A percentile compares a stretch with the other conserved stretches of the same genome.
These are phyloP conservation scores for Tortrix viridana DNA, from an alignment of 2,888 invertebrate species.

Conservation along the genomic window DNA sequence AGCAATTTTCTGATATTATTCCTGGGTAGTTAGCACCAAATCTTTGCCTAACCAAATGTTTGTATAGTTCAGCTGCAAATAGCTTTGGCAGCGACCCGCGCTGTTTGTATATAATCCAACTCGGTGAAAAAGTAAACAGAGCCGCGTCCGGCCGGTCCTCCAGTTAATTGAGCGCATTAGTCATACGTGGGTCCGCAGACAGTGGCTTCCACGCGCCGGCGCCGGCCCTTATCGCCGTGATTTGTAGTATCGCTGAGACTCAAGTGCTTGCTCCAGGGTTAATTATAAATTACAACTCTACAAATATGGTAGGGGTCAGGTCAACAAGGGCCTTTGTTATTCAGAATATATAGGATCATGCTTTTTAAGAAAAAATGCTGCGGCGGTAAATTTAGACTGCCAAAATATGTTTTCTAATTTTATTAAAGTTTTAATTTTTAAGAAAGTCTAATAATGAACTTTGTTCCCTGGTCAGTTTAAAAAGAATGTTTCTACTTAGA, in stretches of 20 bases:
- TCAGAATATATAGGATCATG: neutral
- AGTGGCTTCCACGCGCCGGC: conserved; percentile 56
- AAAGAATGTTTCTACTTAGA: too few relatives aligned
- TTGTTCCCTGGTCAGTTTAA: too few relatives aligned
- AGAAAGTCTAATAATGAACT: too few relatives aligned
- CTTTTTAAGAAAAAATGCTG: too few relatives aligned
- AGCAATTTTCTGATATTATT: neutral
- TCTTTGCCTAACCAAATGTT: conserved; percentile 23
- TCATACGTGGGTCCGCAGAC: conserved; percentile 52
- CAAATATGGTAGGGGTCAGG: conserved; percentile 34
- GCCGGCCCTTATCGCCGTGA: conserved; percentile 71
- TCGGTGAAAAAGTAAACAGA: conserved; percentile 70
- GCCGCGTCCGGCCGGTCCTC: conserved; percentile 54
- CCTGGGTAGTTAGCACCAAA: conserved; percentile 16
- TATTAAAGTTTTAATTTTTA: too few relatives aligned
- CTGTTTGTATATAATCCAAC: conserved; percentile 62
- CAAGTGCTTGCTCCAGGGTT: conserved; percentile 60
- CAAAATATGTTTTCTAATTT: too few relatives aligned
- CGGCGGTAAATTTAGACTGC: too few relatives aligned
- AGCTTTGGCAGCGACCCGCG: conserved; percentile 46
- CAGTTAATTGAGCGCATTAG: conserved; percentile 77
- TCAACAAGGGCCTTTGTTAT: conserved; percentile 27
- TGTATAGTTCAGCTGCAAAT: conserved; percentile 41
- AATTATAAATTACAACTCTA: conserved; percentile 56
- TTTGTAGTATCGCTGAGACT: conserved; percentile 72